Evolutionary conservation across 2,113 vertebrate species (phyloP).

Genomic region (Dolichallabes microphthalmus): DNA sequence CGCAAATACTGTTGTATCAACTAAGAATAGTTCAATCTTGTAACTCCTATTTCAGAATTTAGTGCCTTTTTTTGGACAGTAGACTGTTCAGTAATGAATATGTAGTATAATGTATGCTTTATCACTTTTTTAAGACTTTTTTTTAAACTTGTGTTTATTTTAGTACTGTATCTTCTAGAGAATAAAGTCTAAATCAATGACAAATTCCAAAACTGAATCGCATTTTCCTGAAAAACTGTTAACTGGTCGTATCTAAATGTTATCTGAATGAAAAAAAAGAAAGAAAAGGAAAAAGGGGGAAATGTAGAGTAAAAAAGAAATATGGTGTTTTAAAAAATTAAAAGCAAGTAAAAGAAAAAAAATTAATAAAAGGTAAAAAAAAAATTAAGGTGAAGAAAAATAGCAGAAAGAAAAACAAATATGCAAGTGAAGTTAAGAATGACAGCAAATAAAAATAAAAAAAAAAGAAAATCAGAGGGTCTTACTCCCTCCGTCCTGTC

Average conservation of each 20-base stretch:
- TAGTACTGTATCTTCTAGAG: slow-evolving; percentile 96
- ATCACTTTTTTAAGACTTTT: slow-evolving; percentile 90
- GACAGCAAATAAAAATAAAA: too few species aligned
- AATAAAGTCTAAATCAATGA: slow-evolving; percentile 84
- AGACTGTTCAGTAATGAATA: slow-evolving; percentile 98
- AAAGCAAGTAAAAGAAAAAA: too few species aligned
- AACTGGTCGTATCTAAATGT: too few species aligned
- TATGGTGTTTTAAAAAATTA: too few species aligned
- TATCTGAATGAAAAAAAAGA: too few species aligned
- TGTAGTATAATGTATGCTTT: slow-evolving; percentile 93
- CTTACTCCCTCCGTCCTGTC: too few species aligned
- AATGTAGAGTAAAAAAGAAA: not conserved
- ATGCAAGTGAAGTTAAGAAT: too few species aligned
- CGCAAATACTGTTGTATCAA: slow-evolving; percentile 63
- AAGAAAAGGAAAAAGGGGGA: too few species aligned
- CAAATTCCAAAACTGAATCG: not conserved
- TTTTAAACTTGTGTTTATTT: slow-evolving; percentile 98
- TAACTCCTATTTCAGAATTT: slow-evolving; percentile 94
- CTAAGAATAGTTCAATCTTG: slow-evolving; percentile 83
- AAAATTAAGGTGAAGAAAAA: too few species aligned
- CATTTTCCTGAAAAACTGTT: not conserved
- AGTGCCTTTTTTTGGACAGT: slow-evolving; percentile 99
- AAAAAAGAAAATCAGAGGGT: too few species aligned
- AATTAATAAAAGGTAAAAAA: too few species aligned
- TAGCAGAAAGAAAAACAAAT: too few species aligned